phyloP scores from a whole-genome alignment of 2,797 vertebrate genomes.

The Hippoglossus hippoglossus region DNA sequence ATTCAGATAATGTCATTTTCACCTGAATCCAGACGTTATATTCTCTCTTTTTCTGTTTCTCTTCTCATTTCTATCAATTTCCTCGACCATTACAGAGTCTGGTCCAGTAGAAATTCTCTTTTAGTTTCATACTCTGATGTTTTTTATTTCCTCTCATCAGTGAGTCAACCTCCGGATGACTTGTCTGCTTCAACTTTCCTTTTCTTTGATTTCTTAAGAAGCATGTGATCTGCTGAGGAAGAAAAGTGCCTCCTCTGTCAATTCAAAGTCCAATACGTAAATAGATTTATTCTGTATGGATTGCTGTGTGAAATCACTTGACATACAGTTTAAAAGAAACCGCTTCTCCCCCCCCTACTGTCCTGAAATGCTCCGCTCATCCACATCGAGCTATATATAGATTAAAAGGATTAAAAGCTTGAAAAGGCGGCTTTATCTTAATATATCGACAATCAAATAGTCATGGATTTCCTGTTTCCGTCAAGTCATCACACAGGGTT shows the following conservation, averaged over 20 bases:
- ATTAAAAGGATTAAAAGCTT: conserved; percentile 65
- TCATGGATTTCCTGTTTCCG: conserved; percentile 23
- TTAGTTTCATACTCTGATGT: neutral
- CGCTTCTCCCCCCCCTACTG: conserved; percentile 15
- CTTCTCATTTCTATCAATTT: neutral
- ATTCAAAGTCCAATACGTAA: conserved; percentile 27
- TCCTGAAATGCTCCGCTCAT: conserved; percentile 33
- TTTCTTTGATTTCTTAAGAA: conserved; percentile 18
- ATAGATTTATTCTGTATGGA: conserved; percentile 37
- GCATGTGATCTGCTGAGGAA: conserved; percentile 3
- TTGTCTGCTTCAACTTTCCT: conserved; percentile 4
- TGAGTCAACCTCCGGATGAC: conserved; percentile 16
- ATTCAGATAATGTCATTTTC: no score
- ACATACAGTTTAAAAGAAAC: conserved; percentile 38
- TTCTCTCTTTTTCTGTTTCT: no score
- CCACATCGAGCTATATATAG: conserved; percentile 40
- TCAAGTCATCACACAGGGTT: conserved; percentile 15
- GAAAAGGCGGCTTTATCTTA: conserved; percentile 44
- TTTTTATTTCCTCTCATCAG: conserved; percentile 1
- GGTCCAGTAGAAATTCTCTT: neutral
- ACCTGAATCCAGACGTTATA: no score
- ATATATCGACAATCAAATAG: conserved; percentile 48
- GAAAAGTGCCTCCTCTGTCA: conserved; percentile 26
- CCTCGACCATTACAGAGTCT: neutral
- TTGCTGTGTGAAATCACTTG: conserved; percentile 36